Evolutionary conservation across 2,797 vertebrate genomes (phyloP), one percentile per base, ranked within the genome.

Genomic region (Perodicticus potto): DNA sequence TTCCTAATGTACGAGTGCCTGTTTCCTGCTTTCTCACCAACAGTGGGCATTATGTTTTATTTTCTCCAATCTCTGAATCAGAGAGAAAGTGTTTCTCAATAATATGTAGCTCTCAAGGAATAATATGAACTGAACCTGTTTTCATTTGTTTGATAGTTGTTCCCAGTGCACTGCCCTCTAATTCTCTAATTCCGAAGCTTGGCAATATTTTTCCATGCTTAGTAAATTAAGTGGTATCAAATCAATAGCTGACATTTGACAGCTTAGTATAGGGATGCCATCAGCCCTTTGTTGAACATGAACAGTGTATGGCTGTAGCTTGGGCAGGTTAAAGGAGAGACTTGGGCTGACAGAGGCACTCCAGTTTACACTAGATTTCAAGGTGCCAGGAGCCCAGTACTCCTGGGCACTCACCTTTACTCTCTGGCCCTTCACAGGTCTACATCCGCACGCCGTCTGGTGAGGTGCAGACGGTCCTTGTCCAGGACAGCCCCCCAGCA

Each of bases 371-470:
- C 29, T 9, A 69, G 14, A 13, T 7, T 32, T 29, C 43, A 73
- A 87, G 7, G n/a, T 57, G 14, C 72, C 1, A 12, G 89, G 74
- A 34, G 16, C 83, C 45, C 37, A 55, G 2, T 22, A 25, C 2
- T 88, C 13, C 65, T 8, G 32, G 2, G 23, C 0, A 59, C 93
- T 96, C 90, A 92, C 32, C 20, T 43, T 86, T 82, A 27, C 34
- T 5, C 14, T 91, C 55, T 55, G 83, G 23, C 34, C 16, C 37
- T 77, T 65, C 0, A 55, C 97, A 99, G 99, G 98, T 99, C 83
- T 98, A 99, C 72, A 99, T 99, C 98, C 99, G 99, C 97, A 99
- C 99, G 0, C 98, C 99, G 0, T 99, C 99, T 0, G 99, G 99
- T 0, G 99, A 99, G 96, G 99, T 99, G 98, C 99, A 99, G 98